phyloP scores from a whole-genome alignment of 2,888 invertebrate species.

The Drosophila siamana region DNA sequence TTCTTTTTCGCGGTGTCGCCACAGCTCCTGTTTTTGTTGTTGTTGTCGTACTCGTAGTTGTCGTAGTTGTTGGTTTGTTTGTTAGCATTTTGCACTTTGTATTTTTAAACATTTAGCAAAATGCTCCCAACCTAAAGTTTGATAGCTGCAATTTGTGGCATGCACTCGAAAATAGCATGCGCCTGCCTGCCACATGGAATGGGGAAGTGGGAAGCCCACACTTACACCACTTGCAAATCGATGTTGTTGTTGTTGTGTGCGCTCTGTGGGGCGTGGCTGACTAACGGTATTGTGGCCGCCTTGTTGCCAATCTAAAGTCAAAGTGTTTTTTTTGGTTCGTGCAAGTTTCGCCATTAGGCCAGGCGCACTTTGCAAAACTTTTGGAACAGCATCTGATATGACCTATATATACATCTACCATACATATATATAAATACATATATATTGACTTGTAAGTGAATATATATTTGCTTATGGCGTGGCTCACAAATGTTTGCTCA shows the following conservation, averaged over 20 bases:
- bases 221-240: no score
- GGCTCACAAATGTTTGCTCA: slow-evolving; percentile 59
- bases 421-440: slow-evolving; percentile 11
- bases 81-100: slow-evolving; percentile 62
- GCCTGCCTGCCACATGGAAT: slow-evolving; percentile 34
- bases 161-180: slow-evolving; percentile 51
- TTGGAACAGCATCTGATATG: slow-evolving; percentile 53
- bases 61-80: slow-evolving; percentile 44
- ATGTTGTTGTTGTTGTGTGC: slow-evolving; percentile 12
- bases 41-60: slow-evolving; percentile 28
- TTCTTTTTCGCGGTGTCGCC: slow-evolving; percentile 58
- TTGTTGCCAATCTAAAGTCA: slow-evolving; percentile 50
- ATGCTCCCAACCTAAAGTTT: slow-evolving; percentile 64
- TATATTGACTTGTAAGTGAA: slow-evolving; percentile 5
- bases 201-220: slow-evolving; percentile 47
- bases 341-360: slow-evolving; percentile 60
- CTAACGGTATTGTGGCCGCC: slow-evolving; percentile 14
- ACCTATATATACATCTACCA: slow-evolving; percentile 42
- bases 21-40: slow-evolving; percentile 11
- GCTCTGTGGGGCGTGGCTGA: slow-evolving; percentile 41
- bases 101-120: slow-evolving; percentile 77
- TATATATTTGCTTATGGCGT: slow-evolving; percentile 5
- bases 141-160: slow-evolving; percentile 69
- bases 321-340: slow-evolving; percentile 35
- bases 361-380: slow-evolving; percentile 69